A percentile compares a stretch with the other conserved stretches of the same genome.
Conservation (phyloP, 2,113 vertebrate species). For the human region DNA sequence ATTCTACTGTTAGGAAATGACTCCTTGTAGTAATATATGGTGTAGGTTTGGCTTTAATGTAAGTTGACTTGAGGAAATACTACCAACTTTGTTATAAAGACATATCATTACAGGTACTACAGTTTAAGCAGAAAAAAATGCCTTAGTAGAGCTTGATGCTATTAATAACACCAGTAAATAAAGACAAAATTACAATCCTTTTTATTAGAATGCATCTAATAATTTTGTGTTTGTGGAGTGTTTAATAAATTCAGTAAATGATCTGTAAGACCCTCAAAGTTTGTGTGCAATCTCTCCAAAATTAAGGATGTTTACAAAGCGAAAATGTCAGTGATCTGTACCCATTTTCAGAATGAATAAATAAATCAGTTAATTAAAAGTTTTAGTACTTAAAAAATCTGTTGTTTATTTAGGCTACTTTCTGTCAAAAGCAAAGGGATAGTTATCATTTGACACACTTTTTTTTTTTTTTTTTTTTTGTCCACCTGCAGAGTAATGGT, state of each 20-base stretch:
- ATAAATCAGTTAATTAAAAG: neutral
- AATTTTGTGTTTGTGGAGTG: neutral
- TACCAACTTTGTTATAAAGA: neutral
- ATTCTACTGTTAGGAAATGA: neutral
- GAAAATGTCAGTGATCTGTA: neutral
- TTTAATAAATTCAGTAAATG: slow-evolving; percentile 1
- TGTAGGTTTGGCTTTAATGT: neutral
- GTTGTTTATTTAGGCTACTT: slow-evolving; percentile 73
- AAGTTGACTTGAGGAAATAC: neutral
- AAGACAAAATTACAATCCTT: neutral
- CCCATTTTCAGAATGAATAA: neutral
- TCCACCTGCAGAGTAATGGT: slow-evolving; percentile 57
- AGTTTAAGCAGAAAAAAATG: neutral
- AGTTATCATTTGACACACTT: neutral
- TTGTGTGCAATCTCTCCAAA: neutral
- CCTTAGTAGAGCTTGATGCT: neutral
- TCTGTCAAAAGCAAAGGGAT: neutral
- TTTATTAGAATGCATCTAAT: neutral
- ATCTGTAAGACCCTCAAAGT: neutral
- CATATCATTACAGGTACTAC: neutral
- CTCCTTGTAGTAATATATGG: neutral
- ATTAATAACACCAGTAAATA: neutral
- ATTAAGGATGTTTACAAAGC: neutral
- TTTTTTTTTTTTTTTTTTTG: slow-evolving; percentile 16
- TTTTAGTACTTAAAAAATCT: slow-evolving; percentile 1